These are phyloP conservation scores for Chrysaora quinquecirrha DNA, from an alignment of 30 jellyfish, hydroid and myxozoan genomes.

Conservation along the genomic window DNA sequence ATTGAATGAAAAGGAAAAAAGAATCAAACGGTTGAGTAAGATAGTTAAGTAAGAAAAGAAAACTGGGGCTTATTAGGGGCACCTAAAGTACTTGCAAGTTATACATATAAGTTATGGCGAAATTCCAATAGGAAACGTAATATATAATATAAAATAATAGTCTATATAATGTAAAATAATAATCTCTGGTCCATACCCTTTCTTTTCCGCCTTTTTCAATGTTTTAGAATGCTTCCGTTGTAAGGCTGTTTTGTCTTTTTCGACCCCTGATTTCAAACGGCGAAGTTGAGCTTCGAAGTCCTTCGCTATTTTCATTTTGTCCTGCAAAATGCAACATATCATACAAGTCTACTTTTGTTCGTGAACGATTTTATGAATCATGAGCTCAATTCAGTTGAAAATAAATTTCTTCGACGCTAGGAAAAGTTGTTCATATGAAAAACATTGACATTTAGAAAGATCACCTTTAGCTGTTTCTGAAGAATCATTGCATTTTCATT, in stretches of 20 bases:
- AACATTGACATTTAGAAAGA: too few species aligned
- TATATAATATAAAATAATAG: too few species aligned
- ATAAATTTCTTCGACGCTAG: too few species aligned
- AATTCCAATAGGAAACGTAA: too few species aligned
- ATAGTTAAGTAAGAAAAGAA: background rate
- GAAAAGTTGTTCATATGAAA: too few species aligned
- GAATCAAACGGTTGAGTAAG: background rate
- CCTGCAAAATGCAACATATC: constrained; percentile 33
- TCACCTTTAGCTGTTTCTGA: constrained; percentile 88
- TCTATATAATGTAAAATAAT: too few species aligned
- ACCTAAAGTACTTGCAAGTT: too few species aligned
- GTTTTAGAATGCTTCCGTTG: constrained; percentile 81
- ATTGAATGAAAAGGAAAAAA: background rate
- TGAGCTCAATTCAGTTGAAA: too few species aligned
- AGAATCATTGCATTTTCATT: constrained; percentile 66
- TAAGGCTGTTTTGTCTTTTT: constrained; percentile 71
- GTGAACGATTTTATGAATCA: too few species aligned
- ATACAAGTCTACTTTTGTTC: too few species aligned
- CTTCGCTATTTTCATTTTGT: constrained; percentile 66
- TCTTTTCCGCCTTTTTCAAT: constrained; percentile 86
- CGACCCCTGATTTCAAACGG: constrained; percentile 52
- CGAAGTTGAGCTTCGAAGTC: constrained; percentile 84
- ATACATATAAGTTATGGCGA: too few species aligned
- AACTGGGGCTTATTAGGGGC: too few species aligned
- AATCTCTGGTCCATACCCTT: constrained; percentile 54